A percentile compares a stretch with the other conserved stretches of the same genome.
These are phyloP conservation scores for Paramormyrops kingsleyae DNA, from an alignment of 2,113 vertebrate species.

Conservation along the genomic window DNA sequence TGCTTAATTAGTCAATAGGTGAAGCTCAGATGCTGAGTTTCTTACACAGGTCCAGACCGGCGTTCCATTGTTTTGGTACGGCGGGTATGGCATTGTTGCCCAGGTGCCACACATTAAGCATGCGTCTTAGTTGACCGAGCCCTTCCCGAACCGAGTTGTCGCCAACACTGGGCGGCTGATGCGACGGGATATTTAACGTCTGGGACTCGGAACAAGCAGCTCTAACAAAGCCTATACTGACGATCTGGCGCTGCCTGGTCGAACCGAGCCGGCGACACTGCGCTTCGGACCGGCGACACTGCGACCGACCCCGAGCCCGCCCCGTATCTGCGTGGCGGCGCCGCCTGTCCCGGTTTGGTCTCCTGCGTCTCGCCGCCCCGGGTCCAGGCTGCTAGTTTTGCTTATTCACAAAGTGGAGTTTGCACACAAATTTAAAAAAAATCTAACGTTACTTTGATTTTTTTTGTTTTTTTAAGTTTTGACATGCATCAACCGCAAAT, in stretches of 20 bases:
- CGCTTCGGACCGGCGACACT: neutral
- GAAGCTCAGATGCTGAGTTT: neutral
- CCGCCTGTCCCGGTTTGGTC: neutral
- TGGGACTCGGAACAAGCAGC: neutral
- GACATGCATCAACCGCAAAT: neutral
- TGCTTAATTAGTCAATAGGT: neutral
- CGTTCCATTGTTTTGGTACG: neutral
- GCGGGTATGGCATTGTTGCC: neutral
- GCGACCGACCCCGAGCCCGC: neutral
- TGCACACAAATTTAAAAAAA: neutral
- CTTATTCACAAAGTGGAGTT: neutral
- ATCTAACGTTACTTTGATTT: neutral
- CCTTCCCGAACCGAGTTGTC: neutral
- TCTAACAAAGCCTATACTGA: neutral
- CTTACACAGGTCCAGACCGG: neutral
- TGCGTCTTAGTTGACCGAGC: neutral
- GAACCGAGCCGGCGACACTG: neutral
- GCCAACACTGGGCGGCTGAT: neutral
- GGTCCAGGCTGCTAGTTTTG: neutral
- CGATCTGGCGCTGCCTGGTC: neutral
- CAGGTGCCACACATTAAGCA: neutral
- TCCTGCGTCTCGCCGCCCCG: neutral
- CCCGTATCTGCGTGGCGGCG: neutral
- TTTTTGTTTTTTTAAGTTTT: neutral
- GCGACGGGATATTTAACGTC: neutral